Evolutionary conservation across 2,888 invertebrate species (phyloP).

Genomic region (Coleophora deauratella): DNA sequence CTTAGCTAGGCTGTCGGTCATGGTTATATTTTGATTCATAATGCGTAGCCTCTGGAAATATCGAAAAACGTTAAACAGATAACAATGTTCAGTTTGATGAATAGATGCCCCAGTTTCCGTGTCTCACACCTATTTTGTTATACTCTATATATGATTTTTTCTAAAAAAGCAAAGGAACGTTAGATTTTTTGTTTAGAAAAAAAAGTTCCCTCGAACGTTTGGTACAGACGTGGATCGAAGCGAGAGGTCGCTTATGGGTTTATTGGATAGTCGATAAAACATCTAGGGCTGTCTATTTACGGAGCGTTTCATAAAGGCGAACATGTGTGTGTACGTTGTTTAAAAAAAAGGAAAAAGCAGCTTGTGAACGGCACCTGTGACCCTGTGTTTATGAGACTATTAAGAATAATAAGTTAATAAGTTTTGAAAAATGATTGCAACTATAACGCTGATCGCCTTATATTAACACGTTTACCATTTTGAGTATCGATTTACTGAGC

Average conservation of each 20-base stretch:
- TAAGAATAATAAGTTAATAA: too few species aligned
- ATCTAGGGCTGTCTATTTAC: conserved; percentile 59
- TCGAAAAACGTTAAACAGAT: too few species aligned
- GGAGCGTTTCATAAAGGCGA: conserved; percentile 46
- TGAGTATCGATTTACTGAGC: too few species aligned
- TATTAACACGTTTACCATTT: too few species aligned
- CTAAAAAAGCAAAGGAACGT: conserved; percentile 16
- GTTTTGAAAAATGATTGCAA: too few species aligned
- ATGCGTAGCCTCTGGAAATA: too few species aligned
- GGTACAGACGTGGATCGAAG: conserved; percentile 38
- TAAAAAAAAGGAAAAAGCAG: conserved; percentile 32
- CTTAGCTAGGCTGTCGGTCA: too few species aligned
- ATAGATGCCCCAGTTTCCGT: too few species aligned
- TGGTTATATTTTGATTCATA: too few species aligned
- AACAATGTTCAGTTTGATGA: too few species aligned
- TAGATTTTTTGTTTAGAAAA: conserved; percentile 16
- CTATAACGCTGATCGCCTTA: too few species aligned
- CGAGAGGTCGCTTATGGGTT: conserved; percentile 40
- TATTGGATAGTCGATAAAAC: conserved; percentile 63
- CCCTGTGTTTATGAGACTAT: conserved; percentile 4
- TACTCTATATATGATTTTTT: conserved; percentile 2
- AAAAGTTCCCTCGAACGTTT: conserved; percentile 27
- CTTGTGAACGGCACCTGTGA: conserved; percentile 37
- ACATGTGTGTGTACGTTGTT: conserved; percentile 48
- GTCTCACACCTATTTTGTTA: conserved; percentile 21